Conservation (phyloP, 2,113 vertebrate species). For the Amia ocellicauda region DNA sequence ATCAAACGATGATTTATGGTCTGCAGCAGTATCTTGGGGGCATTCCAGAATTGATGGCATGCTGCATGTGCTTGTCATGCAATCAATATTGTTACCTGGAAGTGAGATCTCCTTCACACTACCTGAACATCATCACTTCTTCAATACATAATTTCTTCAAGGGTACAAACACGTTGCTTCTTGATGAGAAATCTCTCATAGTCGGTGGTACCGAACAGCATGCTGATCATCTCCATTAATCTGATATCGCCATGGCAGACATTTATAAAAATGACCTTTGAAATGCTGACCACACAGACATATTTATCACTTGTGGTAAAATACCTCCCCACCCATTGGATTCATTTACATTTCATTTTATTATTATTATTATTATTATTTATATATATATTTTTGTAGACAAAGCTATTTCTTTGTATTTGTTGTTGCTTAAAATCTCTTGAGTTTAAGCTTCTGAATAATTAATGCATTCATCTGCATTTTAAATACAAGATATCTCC, state of each 20-base stretch:
- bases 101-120: constrained; percentile 6
- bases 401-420: too few species aligned
- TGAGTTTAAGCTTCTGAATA: too few species aligned
- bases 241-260: background rate
- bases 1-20: constrained; percentile 4
- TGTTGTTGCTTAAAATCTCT: too few species aligned
- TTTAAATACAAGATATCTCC: too few species aligned
- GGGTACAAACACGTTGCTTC: background rate
- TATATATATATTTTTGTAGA: too few species aligned
- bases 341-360: too few species aligned
- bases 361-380: too few species aligned
- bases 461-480: too few species aligned
- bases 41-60: constrained; percentile 6
- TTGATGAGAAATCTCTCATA: constrained; percentile 6
- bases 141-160: background rate
- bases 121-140: constrained; percentile 2
- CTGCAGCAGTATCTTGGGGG: background rate
- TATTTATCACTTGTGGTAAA: background rate
- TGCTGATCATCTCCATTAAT: background rate
- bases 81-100: constrained; percentile 3
- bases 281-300: background rate
- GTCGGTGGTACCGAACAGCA: background rate
- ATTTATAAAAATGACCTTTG: background rate
- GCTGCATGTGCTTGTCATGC: background rate
- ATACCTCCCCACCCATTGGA: too few species aligned